Evolutionary conservation across 2,888 invertebrate species (phyloP), one percentile per base, ranked within the genome.

Genomic region (Tribolium freemani): DNA sequence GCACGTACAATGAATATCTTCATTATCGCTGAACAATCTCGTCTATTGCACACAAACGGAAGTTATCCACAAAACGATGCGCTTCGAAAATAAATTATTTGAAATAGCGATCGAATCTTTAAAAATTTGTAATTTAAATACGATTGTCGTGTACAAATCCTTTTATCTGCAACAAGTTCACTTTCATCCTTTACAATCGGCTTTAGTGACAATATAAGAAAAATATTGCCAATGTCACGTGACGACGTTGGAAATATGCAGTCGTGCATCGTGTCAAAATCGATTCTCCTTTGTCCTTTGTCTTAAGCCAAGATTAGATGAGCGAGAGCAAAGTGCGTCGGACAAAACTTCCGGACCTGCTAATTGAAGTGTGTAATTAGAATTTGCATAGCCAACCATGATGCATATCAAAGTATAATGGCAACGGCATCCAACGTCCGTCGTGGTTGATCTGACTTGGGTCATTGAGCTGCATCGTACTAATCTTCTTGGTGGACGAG

Each of bases 321-420:
- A 66, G 54, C 21, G 60, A 60, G 11, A 61, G 46, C 61, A 61
- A 44, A 67, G 56, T 57, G 50, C 67, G 67, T 57, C 67, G 45
- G 50, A 46, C 45, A 48, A 21, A 16, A 48, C 57, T 79, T 79
- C 78, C 79, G 76, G 75, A 78, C 77, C 76, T 78, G 78, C 74
- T 79, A 79, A 81, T 82, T 82, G 81, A 80, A 79, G 78, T 82
- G 79, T 81, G 76, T 82, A 82, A 81, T 82, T 82, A 79, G 78
- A 80, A 79, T 81, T 81, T 80, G 81, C 82, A 81, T 82, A 78
- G 76, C 53, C 77, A 78, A 79, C 79, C 79, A 79, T 77, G 81
- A 81, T 81, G 80, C 79, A 80, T 80, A 80, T 81, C 82, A 78
- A 79, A 77, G 73, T 69, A 74, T 77, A 77, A 79, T 79, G 76